Evolutionary conservation across 2,888 invertebrate genomes (phyloP).

Genomic region (Ellobium chinense): DNA sequence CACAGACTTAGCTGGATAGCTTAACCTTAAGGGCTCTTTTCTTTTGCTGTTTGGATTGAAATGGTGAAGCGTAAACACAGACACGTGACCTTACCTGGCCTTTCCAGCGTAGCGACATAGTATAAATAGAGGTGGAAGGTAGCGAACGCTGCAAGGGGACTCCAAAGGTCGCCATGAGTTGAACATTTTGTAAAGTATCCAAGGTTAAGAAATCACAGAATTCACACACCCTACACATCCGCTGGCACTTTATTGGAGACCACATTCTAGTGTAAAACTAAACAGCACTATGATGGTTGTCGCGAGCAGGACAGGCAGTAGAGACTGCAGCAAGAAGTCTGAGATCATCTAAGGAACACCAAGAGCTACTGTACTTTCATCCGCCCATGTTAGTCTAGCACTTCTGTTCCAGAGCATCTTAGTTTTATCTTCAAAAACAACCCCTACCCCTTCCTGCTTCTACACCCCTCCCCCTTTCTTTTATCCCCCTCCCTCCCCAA

Average conservation of each 20-base stretch:
- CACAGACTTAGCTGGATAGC: too few species aligned
- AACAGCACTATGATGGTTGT: neutral
- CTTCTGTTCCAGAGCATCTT: neutral
- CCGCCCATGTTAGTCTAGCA: neutral
- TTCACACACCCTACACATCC: neutral
- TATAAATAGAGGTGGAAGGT: neutral
- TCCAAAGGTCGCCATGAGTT: too few species aligned
- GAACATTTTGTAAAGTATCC: neutral
- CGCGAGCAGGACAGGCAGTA: too few species aligned
- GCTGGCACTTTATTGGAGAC: too few species aligned
- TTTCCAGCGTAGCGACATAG: neutral
- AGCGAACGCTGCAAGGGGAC: too few species aligned
- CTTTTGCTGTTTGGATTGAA: neutral
- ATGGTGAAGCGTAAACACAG: constrained; percentile 7
- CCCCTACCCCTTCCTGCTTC: neutral
- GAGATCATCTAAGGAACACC: too few species aligned
- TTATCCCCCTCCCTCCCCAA: neutral
- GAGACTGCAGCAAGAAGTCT: too few species aligned
- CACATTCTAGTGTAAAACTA: too few species aligned
- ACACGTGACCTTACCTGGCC: constrained; percentile 23
- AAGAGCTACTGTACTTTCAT: neutral
- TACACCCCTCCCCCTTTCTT: neutral
- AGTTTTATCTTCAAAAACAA: neutral
- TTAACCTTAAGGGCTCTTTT: neutral
- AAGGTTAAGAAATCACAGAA: neutral